A percentile compares a stretch with the other conserved stretches of the same genome.
phyloP scores from a whole-genome alignment of 2,888 invertebrate species.

The Patella caerulea region DNA sequence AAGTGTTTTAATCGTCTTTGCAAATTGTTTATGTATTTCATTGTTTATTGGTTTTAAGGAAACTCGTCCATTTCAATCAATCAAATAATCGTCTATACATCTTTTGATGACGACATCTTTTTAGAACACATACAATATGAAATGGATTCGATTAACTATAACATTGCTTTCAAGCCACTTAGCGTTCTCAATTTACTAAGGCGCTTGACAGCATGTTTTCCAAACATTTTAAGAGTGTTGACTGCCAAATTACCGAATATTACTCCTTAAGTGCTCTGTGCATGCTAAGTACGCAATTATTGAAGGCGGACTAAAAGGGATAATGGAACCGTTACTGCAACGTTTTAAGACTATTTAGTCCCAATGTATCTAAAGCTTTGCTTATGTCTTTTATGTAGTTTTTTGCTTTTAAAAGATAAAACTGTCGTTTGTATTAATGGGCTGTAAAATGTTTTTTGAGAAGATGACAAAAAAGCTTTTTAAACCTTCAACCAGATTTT shows the following conservation, averaged over 20 bases:
- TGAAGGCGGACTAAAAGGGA: background rate
- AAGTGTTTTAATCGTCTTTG: too few relatives aligned
- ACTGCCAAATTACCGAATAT: slow-evolving; percentile 9
- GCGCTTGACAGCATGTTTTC: slow-evolving; percentile 3
- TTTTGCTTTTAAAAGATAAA: slow-evolving; percentile 8
- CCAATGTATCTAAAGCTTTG: too few relatives aligned
- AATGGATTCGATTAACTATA: background rate
- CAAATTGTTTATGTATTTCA: too few relatives aligned
- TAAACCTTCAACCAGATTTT: too few relatives aligned
- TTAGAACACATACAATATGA: background rate
- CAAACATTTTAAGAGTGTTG: slow-evolving; percentile 11
- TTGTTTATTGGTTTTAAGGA: too few relatives aligned
- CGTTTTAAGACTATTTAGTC: too few relatives aligned
- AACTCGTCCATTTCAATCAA: too few relatives aligned
- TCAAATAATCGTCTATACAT: too few relatives aligned
- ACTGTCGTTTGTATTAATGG: background rate
- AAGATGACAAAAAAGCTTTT: slow-evolving; percentile 2
- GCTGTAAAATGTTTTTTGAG: slow-evolving; percentile 4
- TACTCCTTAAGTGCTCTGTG: slow-evolving; percentile 7
- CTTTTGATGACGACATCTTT: too few relatives aligned
- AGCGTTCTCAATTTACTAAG: slow-evolving; percentile 4
- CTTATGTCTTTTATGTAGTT: background rate
- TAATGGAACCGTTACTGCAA: slow-evolving; percentile 1
- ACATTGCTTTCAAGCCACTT: background rate
- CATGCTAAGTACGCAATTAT: slow-evolving; percentile 11